A percentile compares a stretch with the other conserved stretches of the same genome.
Evolutionary conservation across 2,888 invertebrate species (phyloP).

Genomic region (Standfussiana lucernea): DNA sequence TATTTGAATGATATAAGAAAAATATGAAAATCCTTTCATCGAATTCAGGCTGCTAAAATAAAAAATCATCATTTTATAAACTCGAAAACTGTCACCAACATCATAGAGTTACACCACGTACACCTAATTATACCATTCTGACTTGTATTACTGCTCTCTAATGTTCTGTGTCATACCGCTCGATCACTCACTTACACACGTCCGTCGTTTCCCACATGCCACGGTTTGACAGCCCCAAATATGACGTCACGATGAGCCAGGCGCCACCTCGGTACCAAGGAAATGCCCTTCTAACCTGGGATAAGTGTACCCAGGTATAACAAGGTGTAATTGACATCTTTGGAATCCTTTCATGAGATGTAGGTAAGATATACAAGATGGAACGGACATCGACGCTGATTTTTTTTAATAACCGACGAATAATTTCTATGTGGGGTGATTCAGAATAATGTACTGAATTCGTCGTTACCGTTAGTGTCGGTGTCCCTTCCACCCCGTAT

Average conservation of each 20-base stretch:
- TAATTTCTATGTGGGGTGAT: no score
- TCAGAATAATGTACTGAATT: no score
- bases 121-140: neutral
- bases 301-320: conserved; percentile 41
- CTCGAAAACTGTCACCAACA: neutral
- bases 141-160: conserved; percentile 32
- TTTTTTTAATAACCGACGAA: no score
- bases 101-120: neutral
- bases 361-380: no score
- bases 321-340: conserved; percentile 25
- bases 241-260: conserved; percentile 66
- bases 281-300: conserved; percentile 28
- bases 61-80: neutral
- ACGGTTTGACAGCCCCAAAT: conserved; percentile 68
- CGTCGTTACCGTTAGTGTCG: no score
- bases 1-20: neutral
- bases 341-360: neutral
- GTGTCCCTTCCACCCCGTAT: no score
- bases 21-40: neutral
- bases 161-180: conserved; percentile 40
- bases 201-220: conserved; percentile 70
- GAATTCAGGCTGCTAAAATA: neutral
- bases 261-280: conserved; percentile 60
- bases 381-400: no score
- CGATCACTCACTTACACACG: conserved; percentile 63